Conservation (phyloP, 2,888 invertebrate genomes). For the Charanyca ferruginea region DNA sequence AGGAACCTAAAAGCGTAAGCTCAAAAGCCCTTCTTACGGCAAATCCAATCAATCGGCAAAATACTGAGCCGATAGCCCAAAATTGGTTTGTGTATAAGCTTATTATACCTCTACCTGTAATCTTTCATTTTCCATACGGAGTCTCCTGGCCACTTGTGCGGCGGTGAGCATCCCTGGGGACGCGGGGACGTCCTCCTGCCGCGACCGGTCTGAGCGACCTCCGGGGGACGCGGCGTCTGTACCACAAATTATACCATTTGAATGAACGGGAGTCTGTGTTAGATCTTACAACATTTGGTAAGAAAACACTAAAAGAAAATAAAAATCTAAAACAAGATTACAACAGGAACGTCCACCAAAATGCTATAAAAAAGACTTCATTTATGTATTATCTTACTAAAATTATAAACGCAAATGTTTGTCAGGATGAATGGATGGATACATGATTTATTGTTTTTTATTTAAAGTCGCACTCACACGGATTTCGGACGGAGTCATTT, state of each 20-base stretch:
- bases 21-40: constrained; percentile 25
- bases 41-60: constrained; percentile 33
- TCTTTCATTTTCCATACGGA: constrained; percentile 95
- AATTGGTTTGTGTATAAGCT: constrained; percentile 47
- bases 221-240: constrained; percentile 85
- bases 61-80: constrained; percentile 36
- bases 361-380: too few relatives aligned
- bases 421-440: too few relatives aligned
- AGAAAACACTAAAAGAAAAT: not conserved
- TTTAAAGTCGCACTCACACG: too few relatives aligned
- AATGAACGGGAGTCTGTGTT: constrained; percentile 2
- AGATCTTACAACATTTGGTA: not conserved
- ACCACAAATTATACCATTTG: constrained; percentile 52
- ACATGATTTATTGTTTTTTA: too few relatives aligned
- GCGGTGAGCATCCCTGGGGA: constrained; percentile 91
- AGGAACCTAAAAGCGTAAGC: constrained; percentile 8
- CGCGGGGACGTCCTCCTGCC: constrained; percentile 87
- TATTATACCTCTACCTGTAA: constrained; percentile 84
- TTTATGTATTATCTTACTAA: too few relatives aligned
- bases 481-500: too few relatives aligned
- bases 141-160: constrained; percentile 91
- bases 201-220: constrained; percentile 86
- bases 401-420: too few relatives aligned
- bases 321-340: too few relatives aligned
- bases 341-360: too few relatives aligned